A percentile compares a stretch with the other conserved stretches of the same genome.
These are phyloP conservation scores for Apocrypta bakeri DNA, from an alignment of 1,140 invertebrate species.

Conservation along the genomic window DNA sequence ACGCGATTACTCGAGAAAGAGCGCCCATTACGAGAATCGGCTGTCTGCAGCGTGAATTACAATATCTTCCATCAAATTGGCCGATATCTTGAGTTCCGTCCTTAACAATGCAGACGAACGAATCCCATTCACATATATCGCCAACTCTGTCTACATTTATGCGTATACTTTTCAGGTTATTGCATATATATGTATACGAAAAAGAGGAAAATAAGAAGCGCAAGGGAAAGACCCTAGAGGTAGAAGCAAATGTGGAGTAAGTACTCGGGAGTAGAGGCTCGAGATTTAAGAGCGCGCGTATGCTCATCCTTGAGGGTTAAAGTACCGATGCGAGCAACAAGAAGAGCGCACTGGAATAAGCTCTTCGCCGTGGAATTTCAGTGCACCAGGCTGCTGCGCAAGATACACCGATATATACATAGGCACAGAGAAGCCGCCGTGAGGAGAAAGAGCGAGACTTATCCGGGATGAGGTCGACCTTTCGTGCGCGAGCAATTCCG, in stretches of 20 bases:
- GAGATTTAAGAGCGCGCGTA: slow-evolving; percentile 36
- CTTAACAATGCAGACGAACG: not conserved
- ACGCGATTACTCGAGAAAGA: too few relatives aligned
- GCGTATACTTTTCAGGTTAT: too few relatives aligned
- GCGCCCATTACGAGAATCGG: too few relatives aligned
- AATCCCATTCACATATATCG: too few relatives aligned
- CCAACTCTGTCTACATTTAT: too few relatives aligned
- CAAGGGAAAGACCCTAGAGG: slow-evolving; percentile 15
- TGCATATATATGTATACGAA: too few relatives aligned
- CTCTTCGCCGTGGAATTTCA: slow-evolving; percentile 59
- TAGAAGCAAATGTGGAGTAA: slow-evolving; percentile 25
- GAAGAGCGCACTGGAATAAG: slow-evolving; percentile 43
- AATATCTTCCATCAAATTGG: not conserved
- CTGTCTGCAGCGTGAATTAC: not conserved
- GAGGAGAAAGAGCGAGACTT: slow-evolving; percentile 3
- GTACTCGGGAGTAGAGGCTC: not conserved
- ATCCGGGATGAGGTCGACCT: slow-evolving; percentile 46
- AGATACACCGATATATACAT: slow-evolving; percentile 12
- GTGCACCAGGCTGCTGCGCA: slow-evolving; percentile 35
- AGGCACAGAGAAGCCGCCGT: not conserved
- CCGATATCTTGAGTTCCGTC: not conserved
- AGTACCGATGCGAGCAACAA: not conserved
- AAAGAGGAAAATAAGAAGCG: slow-evolving; percentile 9
- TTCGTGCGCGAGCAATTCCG: slow-evolving; percentile 53
- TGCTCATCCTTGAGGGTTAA: slow-evolving; percentile 42